phyloP scores from a whole-genome alignment of 2,113 vertebrate species.

The Anguilla japonica region DNA sequence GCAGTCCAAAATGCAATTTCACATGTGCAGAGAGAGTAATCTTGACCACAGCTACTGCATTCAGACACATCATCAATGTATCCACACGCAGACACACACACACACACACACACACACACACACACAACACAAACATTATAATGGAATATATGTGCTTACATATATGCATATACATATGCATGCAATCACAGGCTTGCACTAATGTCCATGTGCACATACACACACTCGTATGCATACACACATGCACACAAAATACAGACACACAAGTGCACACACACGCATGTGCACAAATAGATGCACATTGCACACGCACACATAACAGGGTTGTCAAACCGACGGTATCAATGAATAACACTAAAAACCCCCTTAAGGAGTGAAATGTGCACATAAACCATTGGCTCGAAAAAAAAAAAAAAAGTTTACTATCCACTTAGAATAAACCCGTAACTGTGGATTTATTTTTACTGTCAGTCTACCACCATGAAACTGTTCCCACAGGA shows the following conservation, averaged over 20 bases:
- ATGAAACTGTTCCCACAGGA: not conserved
- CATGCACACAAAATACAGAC: not conserved
- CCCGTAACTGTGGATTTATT: not conserved
- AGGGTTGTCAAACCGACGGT: not conserved
- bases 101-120: not conserved
- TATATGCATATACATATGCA: not conserved
- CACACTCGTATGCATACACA: not conserved
- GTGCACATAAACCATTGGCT: not conserved
- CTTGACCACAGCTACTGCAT: too few species aligned
- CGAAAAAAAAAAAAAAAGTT: not conserved
- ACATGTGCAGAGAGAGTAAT: not conserved
- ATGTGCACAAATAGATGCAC: not conserved
- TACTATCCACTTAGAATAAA: slow-evolving; percentile 6
- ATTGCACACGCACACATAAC: not conserved
- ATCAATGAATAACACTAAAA: not conserved
- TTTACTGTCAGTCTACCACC: not conserved
- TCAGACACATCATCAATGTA: too few species aligned
- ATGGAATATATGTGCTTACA: not conserved
- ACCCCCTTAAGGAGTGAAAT: not conserved
- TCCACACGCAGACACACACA: too few species aligned
- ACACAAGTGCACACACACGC: not conserved
- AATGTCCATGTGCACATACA: not conserved
- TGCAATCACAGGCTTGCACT: not conserved
- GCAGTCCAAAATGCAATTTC: not conserved
- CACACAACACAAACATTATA: not conserved